Base-by-base conservation (phyloP, 2,113 vertebrate genomes). In the Melanerpes formicivorus region DNA sequence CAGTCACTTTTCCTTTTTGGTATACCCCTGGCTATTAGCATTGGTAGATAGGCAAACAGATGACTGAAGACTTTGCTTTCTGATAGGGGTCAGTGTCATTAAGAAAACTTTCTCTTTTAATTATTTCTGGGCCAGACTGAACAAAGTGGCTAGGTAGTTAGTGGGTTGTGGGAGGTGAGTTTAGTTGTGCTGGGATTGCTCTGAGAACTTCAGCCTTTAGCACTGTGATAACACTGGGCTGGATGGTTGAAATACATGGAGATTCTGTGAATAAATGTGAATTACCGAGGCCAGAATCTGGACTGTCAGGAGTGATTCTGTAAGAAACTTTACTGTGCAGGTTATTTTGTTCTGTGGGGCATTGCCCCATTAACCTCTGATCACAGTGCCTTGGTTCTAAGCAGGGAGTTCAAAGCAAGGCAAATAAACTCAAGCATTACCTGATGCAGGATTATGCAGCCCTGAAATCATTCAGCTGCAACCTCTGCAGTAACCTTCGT, bases 381-480 rank as follows among this genome's bases (percentile, higher is more conserved):
- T 80, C 46, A 8, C 10, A 77, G n/a, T 80, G 69, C 63, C 83
- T 64, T 83, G 82, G 65, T 62, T 91, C 19, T 54, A 80, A 87
- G 88, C 85, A 90, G 76, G 64, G 82, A 87, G 87, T 90, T 95
- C 66, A 86, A 82, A 94, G 81, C 65, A 90, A 91, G 62, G 90
- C 73, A 91, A 90, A 93, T 90, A 91, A 91, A 88, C 65, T 62
- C 80, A 11, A 19, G 62, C 11, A 9, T 90, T 95, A 75, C 59
- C 82, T 90, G 90, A 83, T 63, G 23, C 9, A 80, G 79, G 80
- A 52, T 91, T 91, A 58, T 40, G 27, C 67, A 95, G 76, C 85
- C 90, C 93, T 84, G 94, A 87, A 96, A 90, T 88, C 91, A 76
- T 84, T 90, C 90, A 63, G 69, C 90, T 88, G 80, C 82, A 94